Evolutionary conservation across 2,888 invertebrate species (phyloP), one percentile per base, ranked within the genome.

Genomic region (Drosophila phalerata): DNA sequence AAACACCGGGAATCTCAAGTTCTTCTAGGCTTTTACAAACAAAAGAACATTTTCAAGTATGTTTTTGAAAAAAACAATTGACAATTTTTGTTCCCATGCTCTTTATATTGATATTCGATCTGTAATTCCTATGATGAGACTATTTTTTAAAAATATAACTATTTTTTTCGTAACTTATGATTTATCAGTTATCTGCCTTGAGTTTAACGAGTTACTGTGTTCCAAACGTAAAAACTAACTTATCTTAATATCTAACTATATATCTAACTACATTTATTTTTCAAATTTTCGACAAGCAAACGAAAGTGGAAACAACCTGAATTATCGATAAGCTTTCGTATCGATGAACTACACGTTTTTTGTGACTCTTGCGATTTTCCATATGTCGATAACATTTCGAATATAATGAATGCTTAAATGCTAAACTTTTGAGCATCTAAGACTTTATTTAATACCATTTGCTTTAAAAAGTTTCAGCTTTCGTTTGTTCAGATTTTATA

Each of bases 21-120:
- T 92, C 92, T 92, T 92, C 92, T 92, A 92, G 91, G 92, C 92
- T 92, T 92, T 92, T 92, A 92, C 92, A 92, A 92, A 92, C 92
- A 92, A 91, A 89, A 88, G 88, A 84, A 84, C 86, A 85, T 89
- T 88, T 81, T 82, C 77, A 72, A 85, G 63, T 76, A 76, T 85
- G 65, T 86, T 71, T 83, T 75, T 53, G 38, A 30, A 60, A 57
- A 57, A 77, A 61, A 73, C 73, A 74, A 74, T 74, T 72, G 64
- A 73, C 74, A 78, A 78, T 63, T 57, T 63, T 69, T 48, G 55
- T 56, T 70, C 66, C 71, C 67, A 76, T 80, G 68, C 72, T 77
- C 83, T 66, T 40, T 48, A 47, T 34, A 22, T 22, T 22, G 55
- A 71, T 73, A 85, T 77, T 86, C 71, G 81, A 84, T 70, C 64